Evolutionary conservation across 2,888 invertebrate species (phyloP).

Genomic region (Cremastinae sp.): DNA sequence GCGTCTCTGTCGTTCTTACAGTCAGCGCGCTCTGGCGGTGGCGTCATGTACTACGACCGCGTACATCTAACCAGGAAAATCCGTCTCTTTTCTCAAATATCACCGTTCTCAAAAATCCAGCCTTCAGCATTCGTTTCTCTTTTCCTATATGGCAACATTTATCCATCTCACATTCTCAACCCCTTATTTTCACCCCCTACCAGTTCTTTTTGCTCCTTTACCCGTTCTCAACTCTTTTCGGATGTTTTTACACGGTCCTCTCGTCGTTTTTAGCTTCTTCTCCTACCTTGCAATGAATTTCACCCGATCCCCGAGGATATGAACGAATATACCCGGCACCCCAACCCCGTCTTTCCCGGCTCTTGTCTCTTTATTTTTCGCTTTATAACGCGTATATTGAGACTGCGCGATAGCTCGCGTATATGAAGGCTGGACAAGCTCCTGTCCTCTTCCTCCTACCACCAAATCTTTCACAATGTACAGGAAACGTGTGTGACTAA

Average conservation of each 20-base stretch:
- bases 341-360: neutral
- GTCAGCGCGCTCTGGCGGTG: conserved; percentile 57
- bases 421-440: conserved; percentile 45
- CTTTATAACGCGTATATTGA: neutral
- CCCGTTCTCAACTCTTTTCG: conserved; percentile 59
- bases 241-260: conserved; percentile 64
- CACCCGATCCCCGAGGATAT: conserved; percentile 60
- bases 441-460: conserved; percentile 42
- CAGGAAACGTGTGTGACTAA: conserved; percentile 55
- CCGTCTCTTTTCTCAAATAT: conserved; percentile 63
- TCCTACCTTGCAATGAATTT: conserved; percentile 58
- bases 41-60: conserved; percentile 45
- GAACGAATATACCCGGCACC: conserved; percentile 56
- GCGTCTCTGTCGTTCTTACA: conserved; percentile 71
- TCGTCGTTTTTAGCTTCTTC: conserved; percentile 52
- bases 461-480: conserved; percentile 24
- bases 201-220: conserved; percentile 51
- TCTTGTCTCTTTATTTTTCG: conserved; percentile 62
- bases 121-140: conserved; percentile 40
- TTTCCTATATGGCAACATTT: conserved; percentile 36
- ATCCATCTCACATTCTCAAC: neutral
- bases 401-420: neutral
- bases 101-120: conserved; percentile 53
- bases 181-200: conserved; percentile 22
- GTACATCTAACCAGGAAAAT: conserved; percentile 44